phyloP scores from a whole-genome alignment of 1,140 invertebrate species.

The Hylaeus volcanicus region DNA sequence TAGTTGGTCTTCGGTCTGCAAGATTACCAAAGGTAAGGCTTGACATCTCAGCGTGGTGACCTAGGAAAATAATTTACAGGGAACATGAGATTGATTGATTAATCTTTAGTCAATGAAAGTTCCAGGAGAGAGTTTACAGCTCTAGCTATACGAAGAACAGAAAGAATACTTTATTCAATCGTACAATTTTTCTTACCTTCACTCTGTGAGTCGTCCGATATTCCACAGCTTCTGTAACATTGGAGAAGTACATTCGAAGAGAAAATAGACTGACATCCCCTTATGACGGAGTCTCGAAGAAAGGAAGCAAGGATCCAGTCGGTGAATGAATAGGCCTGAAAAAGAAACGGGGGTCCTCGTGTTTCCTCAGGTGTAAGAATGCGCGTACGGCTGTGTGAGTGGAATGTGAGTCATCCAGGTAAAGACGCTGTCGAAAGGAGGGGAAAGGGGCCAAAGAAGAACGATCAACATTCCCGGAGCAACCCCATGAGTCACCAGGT shows the following conservation, averaged over 20 bases:
- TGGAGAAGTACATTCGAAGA: too few relatives aligned
- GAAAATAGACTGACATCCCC: background rate
- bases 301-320: background rate
- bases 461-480: constrained; percentile 69
- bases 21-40: too few relatives aligned
- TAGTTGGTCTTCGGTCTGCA: too few relatives aligned
- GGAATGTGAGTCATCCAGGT: constrained; percentile 63
- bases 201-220: too few relatives aligned
- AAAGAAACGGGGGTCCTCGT: constrained; percentile 28
- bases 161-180: background rate
- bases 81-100: too few relatives aligned
- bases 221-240: background rate
- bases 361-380: constrained; percentile 53
- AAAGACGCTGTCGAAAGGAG: constrained; percentile 38
- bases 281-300: background rate
- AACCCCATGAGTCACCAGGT: constrained; percentile 72
- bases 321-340: constrained; percentile 29
- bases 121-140: too few relatives aligned
- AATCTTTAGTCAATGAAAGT: too few relatives aligned
- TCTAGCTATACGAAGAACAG: too few relatives aligned
- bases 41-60: too few relatives aligned
- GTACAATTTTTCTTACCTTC: background rate
- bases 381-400: constrained; percentile 11
- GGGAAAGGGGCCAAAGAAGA: constrained; percentile 34
- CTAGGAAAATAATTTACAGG: too few relatives aligned